Conservation (phyloP, 2,797 vertebrate species). For the Siniperca scherzeri region DNA sequence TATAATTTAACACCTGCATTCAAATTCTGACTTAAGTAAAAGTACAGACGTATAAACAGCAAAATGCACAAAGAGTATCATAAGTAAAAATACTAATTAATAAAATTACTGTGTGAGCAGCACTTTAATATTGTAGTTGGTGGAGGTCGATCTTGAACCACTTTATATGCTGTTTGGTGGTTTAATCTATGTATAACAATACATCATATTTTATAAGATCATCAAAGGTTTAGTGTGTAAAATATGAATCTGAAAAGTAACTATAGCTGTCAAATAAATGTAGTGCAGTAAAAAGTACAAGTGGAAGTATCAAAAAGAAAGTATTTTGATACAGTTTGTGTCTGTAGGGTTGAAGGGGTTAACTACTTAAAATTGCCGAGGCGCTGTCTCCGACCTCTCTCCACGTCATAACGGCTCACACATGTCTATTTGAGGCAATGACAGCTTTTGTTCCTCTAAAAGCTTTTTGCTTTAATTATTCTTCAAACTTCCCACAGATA, state of each 20-base stretch:
- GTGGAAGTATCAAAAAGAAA: neutral
- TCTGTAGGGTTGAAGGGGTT: neutral
- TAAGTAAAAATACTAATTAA: neutral
- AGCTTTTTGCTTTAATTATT: conserved; percentile 17
- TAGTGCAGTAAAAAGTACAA: neutral
- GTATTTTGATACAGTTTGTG: neutral
- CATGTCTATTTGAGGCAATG: neutral
- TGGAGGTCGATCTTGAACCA: neutral
- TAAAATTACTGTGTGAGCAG: neutral
- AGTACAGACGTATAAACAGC: neutral
- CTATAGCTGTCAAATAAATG: neutral
- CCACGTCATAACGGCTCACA: neutral
- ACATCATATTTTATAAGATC: neutral
- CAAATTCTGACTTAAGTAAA: neutral
- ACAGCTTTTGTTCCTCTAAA: conserved; percentile 3
- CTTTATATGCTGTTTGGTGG: neutral
- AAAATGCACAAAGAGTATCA: neutral
- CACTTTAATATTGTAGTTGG: neutral
- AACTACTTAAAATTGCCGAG: neutral
- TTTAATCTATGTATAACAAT: neutral
- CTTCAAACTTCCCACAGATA: conserved; percentile 83
- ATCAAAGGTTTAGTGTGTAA: neutral
- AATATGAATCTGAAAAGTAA: neutral
- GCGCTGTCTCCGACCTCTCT: conserved; percentile 5
- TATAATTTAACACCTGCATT: neutral